Conservation (phyloP, 1,140 invertebrate species). For the Plodia interpunctella region DNA sequence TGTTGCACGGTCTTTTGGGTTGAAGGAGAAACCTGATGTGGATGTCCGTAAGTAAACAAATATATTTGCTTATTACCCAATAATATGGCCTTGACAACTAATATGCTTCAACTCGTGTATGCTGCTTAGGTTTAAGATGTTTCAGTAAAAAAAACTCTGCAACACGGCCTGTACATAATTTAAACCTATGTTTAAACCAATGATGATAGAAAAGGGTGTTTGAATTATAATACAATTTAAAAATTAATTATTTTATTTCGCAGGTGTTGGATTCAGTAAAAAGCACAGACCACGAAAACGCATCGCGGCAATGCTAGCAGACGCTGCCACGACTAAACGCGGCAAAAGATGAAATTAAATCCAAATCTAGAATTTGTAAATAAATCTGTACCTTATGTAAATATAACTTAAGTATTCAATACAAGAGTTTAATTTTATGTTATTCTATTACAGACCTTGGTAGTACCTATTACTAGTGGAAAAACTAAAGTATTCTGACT, state of each 20-base stretch:
- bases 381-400: conserved; percentile 9
- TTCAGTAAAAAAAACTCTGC: too few relatives aligned
- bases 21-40: conserved; percentile 89
- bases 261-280: conserved; percentile 66
- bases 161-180: too few relatives aligned
- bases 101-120: too few relatives aligned
- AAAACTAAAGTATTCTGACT: conserved; percentile 14
- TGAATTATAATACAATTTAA: background rate
- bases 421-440: background rate
- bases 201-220: too few relatives aligned
- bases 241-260: conserved; percentile 27
- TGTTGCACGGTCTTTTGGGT: conserved; percentile 93
- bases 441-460: conserved; percentile 9
- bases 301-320: conserved; percentile 41
- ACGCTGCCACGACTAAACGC: conserved; percentile 27
- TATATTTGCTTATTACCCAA: too few relatives aligned
- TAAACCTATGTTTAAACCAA: too few relatives aligned
- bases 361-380: conserved; percentile 31
- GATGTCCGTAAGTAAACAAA: conserved; percentile 88
- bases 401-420: conserved; percentile 2
- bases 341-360: conserved; percentile 29
- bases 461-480: background rate
- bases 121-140: too few relatives aligned
- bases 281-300: conserved; percentile 66
- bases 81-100: too few relatives aligned